Percentiles rank a stretch among this genome's conserved stretches.
phyloP scores from a whole-genome alignment of 2,113 vertebrate species.

The Heteronetta atricapilla region DNA sequence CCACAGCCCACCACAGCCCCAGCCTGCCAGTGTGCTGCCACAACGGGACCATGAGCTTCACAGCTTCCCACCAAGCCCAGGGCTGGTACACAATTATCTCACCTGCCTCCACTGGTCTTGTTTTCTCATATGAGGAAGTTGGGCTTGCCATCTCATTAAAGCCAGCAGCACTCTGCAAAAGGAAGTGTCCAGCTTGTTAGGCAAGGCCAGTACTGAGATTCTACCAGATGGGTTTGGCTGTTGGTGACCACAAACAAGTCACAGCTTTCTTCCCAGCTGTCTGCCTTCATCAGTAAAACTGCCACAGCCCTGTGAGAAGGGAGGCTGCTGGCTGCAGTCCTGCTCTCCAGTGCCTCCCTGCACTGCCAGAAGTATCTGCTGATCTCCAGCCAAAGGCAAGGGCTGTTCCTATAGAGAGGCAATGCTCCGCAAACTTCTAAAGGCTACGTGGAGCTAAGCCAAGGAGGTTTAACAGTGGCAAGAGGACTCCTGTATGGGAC shows the following conservation, averaged over 20 bases:
- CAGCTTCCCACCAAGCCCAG: not conserved
- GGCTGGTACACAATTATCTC: slow-evolving; percentile 25
- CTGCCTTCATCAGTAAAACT: not conserved
- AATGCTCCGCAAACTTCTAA: not conserved
- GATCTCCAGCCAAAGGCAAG: not conserved
- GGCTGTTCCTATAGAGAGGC: not conserved
- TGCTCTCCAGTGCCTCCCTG: not conserved
- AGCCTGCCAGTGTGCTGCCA: not conserved
- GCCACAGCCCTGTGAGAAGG: not conserved
- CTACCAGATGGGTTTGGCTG: not conserved
- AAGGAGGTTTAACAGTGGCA: not conserved
- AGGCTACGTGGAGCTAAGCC: not conserved
- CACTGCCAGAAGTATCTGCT: not conserved
- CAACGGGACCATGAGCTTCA: not conserved
- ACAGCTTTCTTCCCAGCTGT: not conserved
- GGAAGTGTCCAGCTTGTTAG: not conserved
- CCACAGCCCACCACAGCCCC: not conserved
- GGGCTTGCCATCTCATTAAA: slow-evolving; percentile 88
- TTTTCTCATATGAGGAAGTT: slow-evolving; percentile 86
- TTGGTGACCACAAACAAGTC: not conserved
- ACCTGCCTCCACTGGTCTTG: slow-evolving; percentile 87
- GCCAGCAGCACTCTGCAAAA: slow-evolving; percentile 81
- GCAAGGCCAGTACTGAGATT: not conserved
- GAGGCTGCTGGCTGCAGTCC: not conserved
- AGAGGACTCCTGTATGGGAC: not conserved